phyloP scores from a whole-genome alignment of 2,888 invertebrate genomes.

The Mythimna ferrago region DNA sequence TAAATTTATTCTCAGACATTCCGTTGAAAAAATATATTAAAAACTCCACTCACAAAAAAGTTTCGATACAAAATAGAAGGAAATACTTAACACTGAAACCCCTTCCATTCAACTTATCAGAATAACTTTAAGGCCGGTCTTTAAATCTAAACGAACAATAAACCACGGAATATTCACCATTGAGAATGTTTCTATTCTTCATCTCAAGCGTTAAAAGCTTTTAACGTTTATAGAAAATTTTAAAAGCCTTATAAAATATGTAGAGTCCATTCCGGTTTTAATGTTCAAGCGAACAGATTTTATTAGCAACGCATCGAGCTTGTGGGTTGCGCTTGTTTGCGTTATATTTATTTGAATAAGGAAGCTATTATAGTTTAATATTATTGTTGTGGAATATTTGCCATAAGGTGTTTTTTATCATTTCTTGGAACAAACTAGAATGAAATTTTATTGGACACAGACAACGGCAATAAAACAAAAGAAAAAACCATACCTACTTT shows the following conservation, averaged over 20 bases:
- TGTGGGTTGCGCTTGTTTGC: slow-evolving; percentile 14
- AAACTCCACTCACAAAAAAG: neutral
- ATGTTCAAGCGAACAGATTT: slow-evolving; percentile 47
- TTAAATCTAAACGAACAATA: slow-evolving; percentile 57
- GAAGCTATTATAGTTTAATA: neutral
- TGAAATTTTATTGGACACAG: too few relatives aligned
- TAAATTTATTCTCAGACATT: neutral
- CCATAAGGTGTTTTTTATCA: too few relatives aligned
- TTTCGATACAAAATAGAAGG: slow-evolving; percentile 19
- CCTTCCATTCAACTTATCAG: slow-evolving; percentile 36
- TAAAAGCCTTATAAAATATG: slow-evolving; percentile 66
- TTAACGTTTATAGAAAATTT: slow-evolving; percentile 63
- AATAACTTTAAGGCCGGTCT: slow-evolving; percentile 43
- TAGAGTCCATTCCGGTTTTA: slow-evolving; percentile 47
- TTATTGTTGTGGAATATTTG: neutral
- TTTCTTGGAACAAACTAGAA: too few relatives aligned
- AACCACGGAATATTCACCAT: slow-evolving; percentile 53
- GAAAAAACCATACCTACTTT: too few relatives aligned
- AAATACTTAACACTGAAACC: slow-evolving; percentile 1
- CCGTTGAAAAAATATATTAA: neutral
- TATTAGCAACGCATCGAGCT: slow-evolving; percentile 34
- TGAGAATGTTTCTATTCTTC: slow-evolving; percentile 49
- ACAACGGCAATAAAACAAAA: too few relatives aligned
- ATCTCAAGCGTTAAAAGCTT: slow-evolving; percentile 60
- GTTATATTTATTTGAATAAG: neutral